A percentile compares a stretch with the other conserved stretches of the same genome.
Evolutionary conservation across 2,113 vertebrate genomes (phyloP).

Genomic region (Calcarius ornatus): DNA sequence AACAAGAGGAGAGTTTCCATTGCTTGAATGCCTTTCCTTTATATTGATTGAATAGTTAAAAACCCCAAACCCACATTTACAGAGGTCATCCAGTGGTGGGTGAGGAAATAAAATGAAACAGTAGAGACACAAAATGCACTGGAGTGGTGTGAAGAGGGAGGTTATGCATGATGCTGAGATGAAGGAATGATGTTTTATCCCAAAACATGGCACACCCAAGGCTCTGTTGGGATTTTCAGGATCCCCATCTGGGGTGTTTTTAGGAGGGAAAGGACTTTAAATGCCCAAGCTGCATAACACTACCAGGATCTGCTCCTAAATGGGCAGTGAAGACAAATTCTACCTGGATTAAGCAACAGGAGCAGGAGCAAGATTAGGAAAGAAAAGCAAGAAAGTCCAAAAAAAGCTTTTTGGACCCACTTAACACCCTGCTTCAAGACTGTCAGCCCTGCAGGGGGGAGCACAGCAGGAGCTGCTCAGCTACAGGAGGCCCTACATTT

Average conservation of each 20-base stretch:
- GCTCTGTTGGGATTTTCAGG: neutral
- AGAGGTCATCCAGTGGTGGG: neutral
- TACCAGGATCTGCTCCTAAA: neutral
- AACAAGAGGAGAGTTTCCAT: neutral
- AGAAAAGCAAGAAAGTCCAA: too few species aligned
- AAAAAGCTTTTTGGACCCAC: neutral
- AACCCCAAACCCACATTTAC: neutral
- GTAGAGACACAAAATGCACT: neutral
- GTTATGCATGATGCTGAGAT: neutral
- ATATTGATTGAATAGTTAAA: neutral
- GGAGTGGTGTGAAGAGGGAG: accelerated
- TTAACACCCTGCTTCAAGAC: neutral
- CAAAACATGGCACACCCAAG: neutral
- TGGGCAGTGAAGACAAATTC: neutral
- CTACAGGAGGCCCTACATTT: neutral
- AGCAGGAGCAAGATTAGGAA: neutral
- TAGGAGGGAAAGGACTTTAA: neutral
- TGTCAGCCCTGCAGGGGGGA: neutral
- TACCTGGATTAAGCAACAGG: neutral
- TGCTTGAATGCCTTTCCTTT: neutral
- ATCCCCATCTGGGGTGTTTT: neutral
- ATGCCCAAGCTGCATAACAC: neutral
- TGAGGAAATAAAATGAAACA: neutral
- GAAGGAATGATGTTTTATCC: neutral
- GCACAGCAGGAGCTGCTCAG: neutral